phyloP scores from a whole-genome alignment of 2,113 vertebrate species.

The Chaetops frenatus region DNA sequence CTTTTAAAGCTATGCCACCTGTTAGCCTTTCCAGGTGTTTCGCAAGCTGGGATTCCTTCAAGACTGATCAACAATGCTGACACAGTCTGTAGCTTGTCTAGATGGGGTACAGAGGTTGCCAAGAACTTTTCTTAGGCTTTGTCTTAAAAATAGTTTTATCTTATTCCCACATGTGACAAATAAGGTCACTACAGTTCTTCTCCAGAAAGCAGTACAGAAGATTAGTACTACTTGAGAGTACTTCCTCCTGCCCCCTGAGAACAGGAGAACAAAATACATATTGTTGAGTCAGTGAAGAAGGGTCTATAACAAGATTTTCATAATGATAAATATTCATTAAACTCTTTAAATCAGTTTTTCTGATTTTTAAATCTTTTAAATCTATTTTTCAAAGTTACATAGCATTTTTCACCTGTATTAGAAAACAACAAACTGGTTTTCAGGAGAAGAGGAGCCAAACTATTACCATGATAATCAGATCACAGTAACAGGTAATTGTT shows the following conservation, averaged over 20 bases:
- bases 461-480: slow-evolving; percentile 55
- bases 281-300: neutral
- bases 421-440: slow-evolving; percentile 40
- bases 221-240: neutral
- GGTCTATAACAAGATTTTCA: neutral
- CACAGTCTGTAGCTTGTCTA: neutral
- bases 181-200: neutral
- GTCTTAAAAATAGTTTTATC: neutral
- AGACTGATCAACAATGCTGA: neutral
- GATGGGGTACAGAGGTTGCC: neutral
- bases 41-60: slow-evolving; percentile 8
- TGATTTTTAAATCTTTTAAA: too few species aligned
- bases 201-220: neutral
- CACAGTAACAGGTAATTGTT: slow-evolving; percentile 29
- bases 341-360: neutral
- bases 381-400: neutral
- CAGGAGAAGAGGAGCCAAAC: slow-evolving; percentile 12
- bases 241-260: neutral
- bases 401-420: slow-evolving; percentile 1
- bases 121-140: neutral
- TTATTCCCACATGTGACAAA: neutral
- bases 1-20: neutral
- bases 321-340: neutral
- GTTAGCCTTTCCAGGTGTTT: neutral
- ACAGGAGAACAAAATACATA: neutral